Conservation (phyloP, 2,888 invertebrate species). For the Philereme vetulata region DNA sequence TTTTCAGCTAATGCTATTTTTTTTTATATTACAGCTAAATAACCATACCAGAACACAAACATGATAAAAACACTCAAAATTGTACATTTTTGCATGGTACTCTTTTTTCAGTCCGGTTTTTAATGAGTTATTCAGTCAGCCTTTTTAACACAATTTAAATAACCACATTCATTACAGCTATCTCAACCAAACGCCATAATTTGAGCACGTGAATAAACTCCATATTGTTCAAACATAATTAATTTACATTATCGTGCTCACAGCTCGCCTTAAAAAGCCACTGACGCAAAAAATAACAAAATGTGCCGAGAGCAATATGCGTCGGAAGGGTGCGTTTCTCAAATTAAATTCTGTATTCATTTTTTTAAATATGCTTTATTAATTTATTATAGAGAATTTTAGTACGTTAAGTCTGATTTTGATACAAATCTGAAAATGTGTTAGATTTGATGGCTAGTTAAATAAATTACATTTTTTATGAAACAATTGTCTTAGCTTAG, state of each 20-base stretch:
- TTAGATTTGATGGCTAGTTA: too few relatives aligned
- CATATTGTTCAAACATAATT: conserved; percentile 64
- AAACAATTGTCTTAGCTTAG: too few relatives aligned
- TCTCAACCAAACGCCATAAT: conserved; percentile 14
- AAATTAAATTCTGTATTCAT: too few relatives aligned
- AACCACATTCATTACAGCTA: conserved; percentile 2
- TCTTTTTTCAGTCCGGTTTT: not conserved
- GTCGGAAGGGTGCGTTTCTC: not conserved
- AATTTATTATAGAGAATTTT: too few relatives aligned
- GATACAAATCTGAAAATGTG: too few relatives aligned
- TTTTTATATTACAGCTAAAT: too few relatives aligned
- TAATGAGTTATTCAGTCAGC: not conserved
- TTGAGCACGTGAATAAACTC: conserved; percentile 5
- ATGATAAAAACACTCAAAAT: too few relatives aligned
- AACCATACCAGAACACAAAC: too few relatives aligned
- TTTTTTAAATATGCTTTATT: too few relatives aligned
- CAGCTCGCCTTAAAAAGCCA: conserved; percentile 37
- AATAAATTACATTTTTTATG: too few relatives aligned
- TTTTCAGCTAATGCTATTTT: too few relatives aligned
- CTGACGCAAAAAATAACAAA: conserved; percentile 45
- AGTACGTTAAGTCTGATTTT: too few relatives aligned
- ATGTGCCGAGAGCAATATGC: not conserved
- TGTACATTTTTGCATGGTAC: not conserved
- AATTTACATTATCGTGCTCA: conserved; percentile 70
- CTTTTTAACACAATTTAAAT: not conserved